Evolutionary conservation across 2,113 vertebrate species (phyloP), one percentile per base, ranked within the genome.

Genomic region (Isichthys henryi): DNA sequence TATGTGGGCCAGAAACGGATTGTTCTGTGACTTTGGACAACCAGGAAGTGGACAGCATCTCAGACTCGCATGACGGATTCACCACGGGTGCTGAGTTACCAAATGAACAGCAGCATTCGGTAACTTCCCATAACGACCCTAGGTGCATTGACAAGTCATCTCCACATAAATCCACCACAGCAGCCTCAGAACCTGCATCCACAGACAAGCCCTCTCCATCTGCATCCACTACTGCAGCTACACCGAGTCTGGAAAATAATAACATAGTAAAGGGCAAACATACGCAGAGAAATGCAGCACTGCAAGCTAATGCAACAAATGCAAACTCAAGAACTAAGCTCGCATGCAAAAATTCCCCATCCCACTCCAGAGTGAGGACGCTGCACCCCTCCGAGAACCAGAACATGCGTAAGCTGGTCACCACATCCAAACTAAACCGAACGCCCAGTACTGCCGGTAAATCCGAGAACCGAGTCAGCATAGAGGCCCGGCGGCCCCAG

Each of bases 401-500:
- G 91, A 96, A 91, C 56, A 96, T 98, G 96, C 96, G 97, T 90
- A 96, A 97, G 88, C 96, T 98, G 0, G 96, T 98, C 21, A 96
- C 97, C 52, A 96, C 98, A 91, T 95, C 96, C 74, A 95, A 94
- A 87, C 92, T 94, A 70, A 94, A 89, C 92, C 92, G 93, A 89
- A 90, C 92, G 0, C 7, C 91, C 0, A 91, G 92, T 1, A 91
- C 88, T 0, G 2, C 89, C 48, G 95, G 94, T 85, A 95, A 93
- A 86, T 88, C 93, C 0, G 96, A 96, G 89, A 94, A 90, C 46
- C 89, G 87, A 0, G 90, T 93, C 0, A 88, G 89, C 7, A 91
- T 93, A 35, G 91, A 88, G 0, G 21, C 62, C 13, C 27, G 0
- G 83, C 84, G 49, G 17, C 74, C 88, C 88, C 87, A 50, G 7